These are phyloP conservation scores for Eristalis pertinax DNA, from an alignment of 2,888 invertebrate genomes.

Conservation along the genomic window DNA sequence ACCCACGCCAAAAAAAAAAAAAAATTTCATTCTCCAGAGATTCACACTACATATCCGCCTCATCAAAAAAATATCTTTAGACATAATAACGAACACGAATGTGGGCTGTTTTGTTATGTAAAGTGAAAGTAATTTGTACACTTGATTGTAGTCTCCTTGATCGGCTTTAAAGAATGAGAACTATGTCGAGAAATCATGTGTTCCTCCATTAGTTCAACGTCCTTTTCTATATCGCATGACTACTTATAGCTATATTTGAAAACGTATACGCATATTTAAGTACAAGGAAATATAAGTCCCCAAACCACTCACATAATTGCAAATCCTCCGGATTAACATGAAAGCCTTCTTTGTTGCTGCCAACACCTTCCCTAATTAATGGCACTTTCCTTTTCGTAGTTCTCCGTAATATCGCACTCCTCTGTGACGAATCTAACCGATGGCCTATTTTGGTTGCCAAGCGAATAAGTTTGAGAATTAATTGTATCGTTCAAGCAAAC, in stretches of 20 bases:
- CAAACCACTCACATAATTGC: slow-evolving; percentile 62
- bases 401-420: slow-evolving; percentile 52
- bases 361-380: slow-evolving; percentile 28
- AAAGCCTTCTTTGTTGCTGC: slow-evolving; percentile 33
- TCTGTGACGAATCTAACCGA: slow-evolving; percentile 50
- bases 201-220: background rate
- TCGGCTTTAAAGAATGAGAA: background rate
- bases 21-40: too few relatives aligned
- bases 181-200: background rate
- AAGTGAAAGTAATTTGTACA: background rate
- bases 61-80: too few relatives aligned
- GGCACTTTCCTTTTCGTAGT: slow-evolving; percentile 44
- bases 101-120: background rate
- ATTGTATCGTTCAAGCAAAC: slow-evolving; percentile 65
- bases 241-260: background rate
- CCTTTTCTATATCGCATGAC: background rate
- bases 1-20: too few relatives aligned
- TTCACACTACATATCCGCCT: too few relatives aligned
- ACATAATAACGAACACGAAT: too few relatives aligned
- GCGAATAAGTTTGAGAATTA: slow-evolving; percentile 48
- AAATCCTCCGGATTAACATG: slow-evolving; percentile 55
- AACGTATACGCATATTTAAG: background rate
- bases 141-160: too few relatives aligned
- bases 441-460: slow-evolving; percentile 61
- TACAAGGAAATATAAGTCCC: background rate